Base-by-base conservation (phyloP, 2,888 invertebrate genomes). In the Cephus pulcher region DNA sequence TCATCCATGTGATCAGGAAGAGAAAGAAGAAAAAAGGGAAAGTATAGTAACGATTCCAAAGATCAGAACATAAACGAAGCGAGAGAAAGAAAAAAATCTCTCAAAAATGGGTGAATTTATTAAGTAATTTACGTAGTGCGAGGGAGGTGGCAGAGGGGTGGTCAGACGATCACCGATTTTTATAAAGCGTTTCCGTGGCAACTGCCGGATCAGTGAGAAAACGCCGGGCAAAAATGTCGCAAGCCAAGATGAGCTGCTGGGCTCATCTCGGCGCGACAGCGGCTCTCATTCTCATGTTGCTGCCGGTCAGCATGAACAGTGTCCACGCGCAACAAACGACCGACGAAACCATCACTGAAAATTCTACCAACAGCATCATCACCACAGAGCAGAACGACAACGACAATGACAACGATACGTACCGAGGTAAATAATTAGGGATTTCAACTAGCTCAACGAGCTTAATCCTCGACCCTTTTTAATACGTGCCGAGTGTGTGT, bases 371-470 rank as follows among this genome's bases (percentile, higher is more conserved):
- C 78, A 71, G 81, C 70, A 56, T 76, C 75, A 79, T 78, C 78
- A 81, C 82, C 32, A 76, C 78, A 32, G 71, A 34, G 34, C 71
- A 34, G 34, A 71, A 71, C 71, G 71, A 71, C 71, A 33, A 71
- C 71, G 71, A 34, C 32, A 86, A 84, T 78, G 86, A 86, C 86
- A 84, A 78, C 85, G 88, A 88, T 74, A 80, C 83, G 79, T 81
- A 82, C 78, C 83, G 81, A 89, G 89, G 89, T 89, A 89, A 89
- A 85, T 77, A 82, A 83, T 82, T 79, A 78, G 69, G 35, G 32
- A 11, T 34, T 33, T 11, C 82, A 83, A 84, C 80, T 84, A 84
- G 83, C 81, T 84, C 84, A 84, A 83, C 80, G 81, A 83, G 83
- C 82, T 77, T 74, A 34, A 74, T 74, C 34, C 23, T 71, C 71